Evolutionary conservation across 1,140 invertebrate genomes (phyloP), one percentile per base, ranked within the genome.

Genomic region (Lasioglossum albipes): DNA sequence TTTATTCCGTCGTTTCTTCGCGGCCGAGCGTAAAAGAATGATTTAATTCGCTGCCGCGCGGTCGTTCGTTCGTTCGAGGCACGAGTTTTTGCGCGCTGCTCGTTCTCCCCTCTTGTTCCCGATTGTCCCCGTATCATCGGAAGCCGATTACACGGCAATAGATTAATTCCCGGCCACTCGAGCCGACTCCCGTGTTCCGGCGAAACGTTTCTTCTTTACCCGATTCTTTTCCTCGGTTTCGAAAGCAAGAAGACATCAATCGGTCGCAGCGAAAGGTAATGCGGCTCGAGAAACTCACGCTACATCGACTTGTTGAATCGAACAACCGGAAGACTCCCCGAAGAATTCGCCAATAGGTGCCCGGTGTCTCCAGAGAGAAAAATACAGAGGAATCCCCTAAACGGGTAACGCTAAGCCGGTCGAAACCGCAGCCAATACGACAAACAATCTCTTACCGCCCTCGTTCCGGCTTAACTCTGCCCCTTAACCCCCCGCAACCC

Each of bases 371-470:
- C 12, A 62, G 61, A 64, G 81, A 76, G 36, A 76, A 49, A 77
- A 59, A 66, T 49, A 71, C 70, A 27, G 59, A 61, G 49, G 80
- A 86, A 83, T 83, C 77, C 79, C 81, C 65, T 90, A 87, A 89
- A 88, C 89, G 88, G 81, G 87, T 87, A 88, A 89, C 82, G 84
- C 67, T 89, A 88, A 89, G 87, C 88, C 79, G 57, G 73, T 84
- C 66, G 83, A 88, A 91, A 93, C 89, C 89, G 80, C 91, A 90
- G 83, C 87, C 88, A 90, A 91, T 93, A 91, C 89, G 87, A 92
- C 91, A 92, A 93, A 92, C 91, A 93, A 93, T 93, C 90, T 92
- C 90, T 92, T 92, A 92, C 90, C 88, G 86, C 89, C 90, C 89
- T 89, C 79, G 81, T 88, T 79, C 54, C 86, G 86, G 91, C 91